Evolutionary conservation across 2,113 vertebrate species (phyloP), one percentile per base, ranked within the genome.

Genomic region (Indicator maculatus): DNA sequence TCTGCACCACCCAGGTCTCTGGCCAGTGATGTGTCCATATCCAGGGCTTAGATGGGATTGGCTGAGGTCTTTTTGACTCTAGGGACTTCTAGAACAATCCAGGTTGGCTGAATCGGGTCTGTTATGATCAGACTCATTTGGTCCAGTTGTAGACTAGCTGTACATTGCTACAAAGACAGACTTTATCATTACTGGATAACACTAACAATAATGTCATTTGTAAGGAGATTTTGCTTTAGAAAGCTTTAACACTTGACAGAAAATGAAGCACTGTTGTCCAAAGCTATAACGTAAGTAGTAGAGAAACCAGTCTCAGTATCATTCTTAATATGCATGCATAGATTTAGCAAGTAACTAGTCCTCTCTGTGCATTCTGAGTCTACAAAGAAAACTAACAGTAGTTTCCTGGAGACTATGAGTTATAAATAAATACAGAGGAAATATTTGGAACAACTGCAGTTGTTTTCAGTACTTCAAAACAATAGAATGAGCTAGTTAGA

Each of bases 401-500:
- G 4, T 7, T 6, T 63, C 20, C 21, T 33, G 12, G 3, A 75
- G 11, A 85, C 33, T 5, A 52, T 2, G 0, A n/a, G 5, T 1
- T 14, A 38, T 52, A 3, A 12, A 26, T 8, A 59, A 53, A 5
- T 11, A 6, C 59, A 59, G 3, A 4, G 11, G 5, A 6, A 73
- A 76, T 71, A n/a, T 50, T 30, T 81, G 27, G 33, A 83, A 85
- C 8, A 76, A n/a, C 28, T 79, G 50, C 5, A 60, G 38, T 5
- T 76, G 12, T 75, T 69, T 75, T 36, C 44, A 81, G 86, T 78
- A 73, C 27, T 5, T 71, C 31, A 74, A 59, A 75, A 59, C 8
- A 82, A 75, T 31, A 3, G 75, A 84, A 75, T 28, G 56, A 72
- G 39, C 17, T 30, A 41, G 16, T n/a, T 23, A 56, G 15, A 72